Percentiles rank a stretch among this genome's conserved stretches.
These are phyloP conservation scores for Notolepis coatsorum DNA, from an alignment of 2,797 vertebrate genomes.

Conservation along the genomic window DNA sequence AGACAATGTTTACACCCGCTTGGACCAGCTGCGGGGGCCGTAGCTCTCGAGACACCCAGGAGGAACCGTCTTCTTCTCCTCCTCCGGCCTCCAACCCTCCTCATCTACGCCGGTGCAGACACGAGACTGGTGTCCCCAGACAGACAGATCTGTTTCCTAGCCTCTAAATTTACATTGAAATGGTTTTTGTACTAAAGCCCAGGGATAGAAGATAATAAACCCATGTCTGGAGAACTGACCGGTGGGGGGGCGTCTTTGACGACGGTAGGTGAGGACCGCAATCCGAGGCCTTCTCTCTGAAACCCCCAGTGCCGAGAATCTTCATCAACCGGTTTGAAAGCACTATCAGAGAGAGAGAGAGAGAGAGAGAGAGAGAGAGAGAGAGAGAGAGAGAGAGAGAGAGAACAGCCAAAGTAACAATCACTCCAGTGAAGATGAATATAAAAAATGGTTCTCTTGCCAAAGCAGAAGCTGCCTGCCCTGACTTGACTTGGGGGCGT, in stretches of 20 bases:
- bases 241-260: constrained; percentile 25
- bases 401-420: constrained; percentile 63
- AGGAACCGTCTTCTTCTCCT: neutral
- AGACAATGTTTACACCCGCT: constrained; percentile 88
- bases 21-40: constrained; percentile 88
- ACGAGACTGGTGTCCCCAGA: constrained; percentile 9
- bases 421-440: constrained; percentile 47
- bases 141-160: constrained; percentile 7
- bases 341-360: constrained; percentile 29
- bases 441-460: constrained; percentile 66
- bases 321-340: constrained; percentile 46
- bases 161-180: constrained; percentile 39
- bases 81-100: constrained; percentile 11
- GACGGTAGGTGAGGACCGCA: constrained; percentile 24
- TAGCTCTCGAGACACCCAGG: constrained; percentile 43
- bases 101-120: constrained; percentile 9
- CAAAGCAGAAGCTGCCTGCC: constrained; percentile 74
- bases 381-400: constrained; percentile 22
- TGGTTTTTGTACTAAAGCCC: neutral
- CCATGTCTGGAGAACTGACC: constrained; percentile 24
- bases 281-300: constrained; percentile 47
- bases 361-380: constrained; percentile 28
- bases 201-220: constrained; percentile 33
- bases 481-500: constrained; percentile 66
- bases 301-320: constrained; percentile 34